Conservation (phyloP, 2,888 invertebrate species). For the Eupithecia inturbata region DNA sequence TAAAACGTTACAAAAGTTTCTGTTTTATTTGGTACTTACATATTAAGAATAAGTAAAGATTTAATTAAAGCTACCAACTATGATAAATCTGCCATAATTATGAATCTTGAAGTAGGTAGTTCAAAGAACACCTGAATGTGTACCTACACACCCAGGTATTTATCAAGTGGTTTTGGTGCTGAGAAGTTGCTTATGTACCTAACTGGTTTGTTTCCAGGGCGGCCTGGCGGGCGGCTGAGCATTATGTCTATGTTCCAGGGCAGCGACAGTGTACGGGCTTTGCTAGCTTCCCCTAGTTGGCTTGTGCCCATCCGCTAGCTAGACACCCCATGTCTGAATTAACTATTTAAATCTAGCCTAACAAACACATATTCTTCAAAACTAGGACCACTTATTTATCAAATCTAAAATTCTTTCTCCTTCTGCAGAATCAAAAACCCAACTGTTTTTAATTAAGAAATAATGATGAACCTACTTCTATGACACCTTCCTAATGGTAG, state of each 20-base stretch:
- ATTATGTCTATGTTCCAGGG: slow-evolving; percentile 75
- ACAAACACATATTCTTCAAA: not conserved
- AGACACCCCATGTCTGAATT: not conserved
- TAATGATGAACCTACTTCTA: not conserved
- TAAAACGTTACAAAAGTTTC: not conserved
- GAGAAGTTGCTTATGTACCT: slow-evolving; percentile 3
- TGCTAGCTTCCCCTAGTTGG: slow-evolving; percentile 11
- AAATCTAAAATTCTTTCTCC: not conserved
- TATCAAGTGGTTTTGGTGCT: not conserved
- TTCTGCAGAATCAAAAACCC: not conserved
- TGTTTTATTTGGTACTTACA: not conserved
- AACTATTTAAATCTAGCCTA: not conserved
- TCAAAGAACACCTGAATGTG: too few species aligned
- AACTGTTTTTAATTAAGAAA: not conserved
- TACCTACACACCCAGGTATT: not conserved
- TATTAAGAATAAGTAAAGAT: not conserved
- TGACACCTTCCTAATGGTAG: not conserved
- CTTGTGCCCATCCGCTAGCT: not conserved
- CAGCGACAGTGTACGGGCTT: slow-evolving; percentile 74
- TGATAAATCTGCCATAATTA: not conserved
- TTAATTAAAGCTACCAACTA: not conserved
- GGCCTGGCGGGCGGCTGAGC: slow-evolving; percentile 45
- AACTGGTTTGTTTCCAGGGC: slow-evolving; percentile 45
- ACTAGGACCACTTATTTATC: not conserved
- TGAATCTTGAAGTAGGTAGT: too few species aligned